phyloP scores from a whole-genome alignment of 2,797 vertebrate species.

The Acanthopagrus latus region DNA sequence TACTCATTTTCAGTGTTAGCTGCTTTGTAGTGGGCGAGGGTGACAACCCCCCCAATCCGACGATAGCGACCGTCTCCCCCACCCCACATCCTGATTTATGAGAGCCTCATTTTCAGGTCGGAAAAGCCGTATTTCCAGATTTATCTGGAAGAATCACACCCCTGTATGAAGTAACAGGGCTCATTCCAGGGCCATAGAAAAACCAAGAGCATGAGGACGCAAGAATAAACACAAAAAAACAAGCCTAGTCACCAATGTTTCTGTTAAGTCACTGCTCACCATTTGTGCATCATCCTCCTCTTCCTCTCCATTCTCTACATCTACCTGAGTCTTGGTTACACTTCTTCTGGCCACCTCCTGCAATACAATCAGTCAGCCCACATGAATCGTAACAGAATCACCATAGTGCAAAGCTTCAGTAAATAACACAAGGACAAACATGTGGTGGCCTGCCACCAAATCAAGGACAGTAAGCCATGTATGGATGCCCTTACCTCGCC shows the following conservation, averaged over 20 bases:
- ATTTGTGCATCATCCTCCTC: conserved; percentile 91
- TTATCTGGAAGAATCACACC: too few relatives aligned
- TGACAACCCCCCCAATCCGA: too few relatives aligned
- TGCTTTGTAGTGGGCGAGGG: too few relatives aligned
- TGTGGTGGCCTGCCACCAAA: not conserved
- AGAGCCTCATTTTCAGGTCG: too few relatives aligned
- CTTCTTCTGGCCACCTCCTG: conserved; percentile 94
- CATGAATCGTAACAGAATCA: not conserved
- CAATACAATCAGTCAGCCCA: not conserved
- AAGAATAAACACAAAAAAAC: not conserved
- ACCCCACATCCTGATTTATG: too few relatives aligned
- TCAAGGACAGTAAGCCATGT: not conserved
- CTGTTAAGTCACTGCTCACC: conserved; percentile 74
- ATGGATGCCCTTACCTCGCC: conserved; percentile 87
- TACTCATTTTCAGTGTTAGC: too few relatives aligned
- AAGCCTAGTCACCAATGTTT: too few relatives aligned
- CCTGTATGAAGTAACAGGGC: too few relatives aligned
- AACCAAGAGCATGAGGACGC: not conserved
- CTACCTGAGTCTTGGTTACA: conserved; percentile 85
- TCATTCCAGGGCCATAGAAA: not conserved
- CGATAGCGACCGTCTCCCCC: too few relatives aligned
- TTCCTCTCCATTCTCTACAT: conserved; percentile 91
- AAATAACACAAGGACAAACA: not conserved
- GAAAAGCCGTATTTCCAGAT: too few relatives aligned
- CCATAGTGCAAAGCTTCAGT: not conserved